Conservation (phyloP, 2,113 vertebrate genomes). For the Chaenogobius annularis region DNA sequence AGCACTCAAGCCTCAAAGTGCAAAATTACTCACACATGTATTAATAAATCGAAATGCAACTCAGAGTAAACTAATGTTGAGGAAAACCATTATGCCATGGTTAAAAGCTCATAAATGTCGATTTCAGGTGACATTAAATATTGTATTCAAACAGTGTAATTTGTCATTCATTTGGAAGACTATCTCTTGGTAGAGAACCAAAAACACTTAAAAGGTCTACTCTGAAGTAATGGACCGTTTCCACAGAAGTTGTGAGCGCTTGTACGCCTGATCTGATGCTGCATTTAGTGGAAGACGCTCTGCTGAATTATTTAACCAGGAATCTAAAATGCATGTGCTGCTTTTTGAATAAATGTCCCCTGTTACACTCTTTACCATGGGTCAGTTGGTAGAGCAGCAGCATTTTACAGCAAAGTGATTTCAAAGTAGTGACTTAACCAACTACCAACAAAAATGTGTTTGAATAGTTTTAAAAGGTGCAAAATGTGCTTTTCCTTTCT, state of each 20-base stretch:
- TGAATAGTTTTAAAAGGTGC: background rate
- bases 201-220: background rate
- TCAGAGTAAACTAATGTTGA: background rate
- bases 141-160: background rate
- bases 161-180: background rate
- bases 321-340: constrained; percentile 18
- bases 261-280: constrained; percentile 8
- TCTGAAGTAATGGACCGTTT: background rate
- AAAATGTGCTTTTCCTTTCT: background rate
- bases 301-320: constrained; percentile 30
- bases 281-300: constrained; percentile 5
- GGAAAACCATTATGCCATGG: background rate
- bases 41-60: background rate
- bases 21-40: background rate
- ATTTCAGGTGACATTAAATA: background rate
- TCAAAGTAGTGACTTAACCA: background rate
- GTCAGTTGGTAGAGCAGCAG: constrained; percentile 2
- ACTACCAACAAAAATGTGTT: constrained; percentile 1
- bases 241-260: background rate
- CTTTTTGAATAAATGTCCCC: constrained; percentile 3
- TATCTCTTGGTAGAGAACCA: background rate
- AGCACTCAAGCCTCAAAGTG: no score
- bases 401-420: constrained; percentile 8
- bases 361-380: constrained; percentile 9
- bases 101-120: background rate